Base-by-base conservation (phyloP, 2,113 vertebrate genomes). In the Phyllostomus hastatus region DNA sequence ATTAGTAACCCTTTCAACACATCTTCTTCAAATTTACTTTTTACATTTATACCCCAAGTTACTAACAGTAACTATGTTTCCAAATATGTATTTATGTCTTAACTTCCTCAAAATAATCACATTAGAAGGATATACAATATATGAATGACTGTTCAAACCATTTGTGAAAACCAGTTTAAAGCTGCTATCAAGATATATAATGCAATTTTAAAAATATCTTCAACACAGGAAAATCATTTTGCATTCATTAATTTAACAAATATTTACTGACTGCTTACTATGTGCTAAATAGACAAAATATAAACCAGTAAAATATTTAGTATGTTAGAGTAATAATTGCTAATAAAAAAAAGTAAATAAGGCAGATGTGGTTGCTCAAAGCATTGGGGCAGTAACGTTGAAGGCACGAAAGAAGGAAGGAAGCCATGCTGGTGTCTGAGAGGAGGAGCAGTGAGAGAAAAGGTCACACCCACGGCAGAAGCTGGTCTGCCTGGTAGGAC, bases 11-110 rank as follows among this genome's bases (percentile, higher is more conserved):
- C 35, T 59, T 81, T 78, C 70, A 90, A 67, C 16, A 35, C 50
- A 16, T 64, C 90, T 90, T 88, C 73, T 94, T 90, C 43, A 64
- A 78, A 96, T 16, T 90, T 94, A 61, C 46, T 70, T 96, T 96
- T 75, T 96, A 64, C 66, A 94, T 80, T 95, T 92, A 90, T 82
- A 95, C 6, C 61, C 69, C 87, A 83, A 14, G 17, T 88, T 91
- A 82, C 33, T 90, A 67, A 84, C 8, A 50, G 22, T 61, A 79
- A 86, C 28, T 95, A 64, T 94, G 73, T 80, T 90, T 84, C 57
- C 33, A 89, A 91, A 52, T 85, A 67, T 61, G 38, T 31, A 83
- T 95, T 75, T 61, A 72, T 72, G 9, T 64, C 67, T 95, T 61
- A 73, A 86, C 59, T 82, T 84, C 61, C 83, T 96, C 81, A 90